Evolutionary conservation across 2,113 vertebrate genomes (phyloP).

Genomic region (Alligator mississippiensis): DNA sequence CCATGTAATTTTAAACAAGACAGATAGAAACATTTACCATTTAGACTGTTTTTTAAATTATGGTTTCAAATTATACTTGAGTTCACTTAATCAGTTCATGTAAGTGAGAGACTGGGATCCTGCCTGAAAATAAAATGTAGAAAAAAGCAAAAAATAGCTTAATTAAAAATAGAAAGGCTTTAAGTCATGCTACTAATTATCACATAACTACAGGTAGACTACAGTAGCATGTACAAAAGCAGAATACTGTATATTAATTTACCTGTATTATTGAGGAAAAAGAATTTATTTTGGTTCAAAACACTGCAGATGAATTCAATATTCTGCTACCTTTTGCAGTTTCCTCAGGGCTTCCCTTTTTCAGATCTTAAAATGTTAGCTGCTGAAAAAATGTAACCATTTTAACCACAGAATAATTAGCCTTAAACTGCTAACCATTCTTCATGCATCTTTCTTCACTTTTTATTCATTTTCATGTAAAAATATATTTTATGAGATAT

Average conservation of each 20-base stretch:
- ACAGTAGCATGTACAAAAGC: background rate
- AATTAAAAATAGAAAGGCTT: background rate
- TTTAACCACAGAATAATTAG: slow-evolving; percentile 5
- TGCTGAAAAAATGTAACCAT: background rate
- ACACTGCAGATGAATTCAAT: background rate
- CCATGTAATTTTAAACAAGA: slow-evolving; percentile 18
- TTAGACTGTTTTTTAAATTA: background rate
- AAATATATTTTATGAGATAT: background rate
- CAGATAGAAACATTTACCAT: slow-evolving; percentile 58
- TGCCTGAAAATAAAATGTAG: slow-evolving; percentile 13
- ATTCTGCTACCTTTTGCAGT: background rate
- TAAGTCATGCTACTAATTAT: background rate
- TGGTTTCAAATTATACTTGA: slow-evolving; percentile 58
- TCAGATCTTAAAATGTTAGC: background rate
- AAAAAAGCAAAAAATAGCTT: background rate
- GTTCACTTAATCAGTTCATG: slow-evolving; percentile 31
- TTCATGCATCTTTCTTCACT: background rate
- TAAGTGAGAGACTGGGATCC: slow-evolving; percentile 7
- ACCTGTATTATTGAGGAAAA: slow-evolving; percentile 2
- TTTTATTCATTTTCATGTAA: slow-evolving; percentile 17
- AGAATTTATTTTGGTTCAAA: background rate
- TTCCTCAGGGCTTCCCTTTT: background rate
- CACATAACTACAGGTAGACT: background rate
- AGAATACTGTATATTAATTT: background rate
- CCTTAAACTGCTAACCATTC: slow-evolving; percentile 16